Conservation (phyloP, 1,140 invertebrate genomes). For the Diprion similis region DNA sequence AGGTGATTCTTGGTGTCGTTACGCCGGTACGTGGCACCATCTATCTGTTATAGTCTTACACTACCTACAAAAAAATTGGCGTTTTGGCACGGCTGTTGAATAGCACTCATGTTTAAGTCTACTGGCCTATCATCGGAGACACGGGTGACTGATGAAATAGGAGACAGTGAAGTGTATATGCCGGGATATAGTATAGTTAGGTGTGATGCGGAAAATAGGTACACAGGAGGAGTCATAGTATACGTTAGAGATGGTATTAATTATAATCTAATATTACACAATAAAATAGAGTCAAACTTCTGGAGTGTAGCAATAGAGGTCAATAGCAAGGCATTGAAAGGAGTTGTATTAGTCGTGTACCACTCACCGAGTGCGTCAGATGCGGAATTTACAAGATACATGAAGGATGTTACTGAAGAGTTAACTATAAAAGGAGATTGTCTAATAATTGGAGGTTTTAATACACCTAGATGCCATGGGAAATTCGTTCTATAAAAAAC, state of each 20-base stretch:
- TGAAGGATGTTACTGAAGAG: slow-evolving; percentile 15
- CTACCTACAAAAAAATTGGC: too few relatives aligned
- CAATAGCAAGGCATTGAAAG: neutral
- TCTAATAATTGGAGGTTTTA: slow-evolving; percentile 26
- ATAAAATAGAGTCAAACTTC: too few relatives aligned
- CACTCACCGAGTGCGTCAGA: slow-evolving; percentile 17
- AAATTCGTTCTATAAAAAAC: slow-evolving; percentile 23
- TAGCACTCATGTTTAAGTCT: too few relatives aligned
- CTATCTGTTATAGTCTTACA: too few relatives aligned
- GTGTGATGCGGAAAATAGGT: slow-evolving; percentile 9
- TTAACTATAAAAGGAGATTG: slow-evolving; percentile 19
- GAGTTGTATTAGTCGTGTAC: slow-evolving; percentile 16
- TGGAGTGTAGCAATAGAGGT: too few relatives aligned
- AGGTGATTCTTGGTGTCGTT: too few relatives aligned
- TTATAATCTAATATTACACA: neutral
- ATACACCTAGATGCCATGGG: slow-evolving; percentile 18
- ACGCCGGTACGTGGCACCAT: too few relatives aligned
- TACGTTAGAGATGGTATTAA: slow-evolving; percentile 19
- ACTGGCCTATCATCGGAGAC: too few relatives aligned
- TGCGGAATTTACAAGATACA: slow-evolving; percentile 15
- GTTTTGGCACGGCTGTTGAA: too few relatives aligned
- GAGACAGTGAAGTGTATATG: slow-evolving; percentile 9
- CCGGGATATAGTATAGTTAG: slow-evolving; percentile 13
- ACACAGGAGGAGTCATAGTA: slow-evolving; percentile 19
- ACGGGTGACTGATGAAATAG: slow-evolving; percentile 15